These are phyloP conservation scores for Neomorphus geoffroyi DNA, from an alignment of 2,797 vertebrate species.

Conservation along the genomic window DNA sequence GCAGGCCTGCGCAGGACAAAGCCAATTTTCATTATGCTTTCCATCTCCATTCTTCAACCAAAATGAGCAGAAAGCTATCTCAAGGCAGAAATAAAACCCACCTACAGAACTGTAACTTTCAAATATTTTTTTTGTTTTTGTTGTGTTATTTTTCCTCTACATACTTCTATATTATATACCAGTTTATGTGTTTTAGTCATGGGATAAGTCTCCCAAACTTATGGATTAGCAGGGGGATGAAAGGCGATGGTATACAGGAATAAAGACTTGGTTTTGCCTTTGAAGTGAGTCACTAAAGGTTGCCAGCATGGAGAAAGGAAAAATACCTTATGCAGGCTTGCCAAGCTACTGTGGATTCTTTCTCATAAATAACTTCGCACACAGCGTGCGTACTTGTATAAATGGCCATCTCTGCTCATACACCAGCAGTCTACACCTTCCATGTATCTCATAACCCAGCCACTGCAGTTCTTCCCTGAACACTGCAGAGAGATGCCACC, in stretches of 20 bases:
- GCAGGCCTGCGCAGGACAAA: background rate
- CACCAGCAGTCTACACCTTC: background rate
- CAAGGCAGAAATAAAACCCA: background rate
- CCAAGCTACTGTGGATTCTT: background rate
- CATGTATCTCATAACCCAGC: accelerated
- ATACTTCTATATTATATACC: background rate
- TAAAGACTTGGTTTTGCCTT: background rate
- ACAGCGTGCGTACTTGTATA: background rate
- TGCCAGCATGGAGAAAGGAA: background rate
- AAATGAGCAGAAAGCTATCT: background rate
- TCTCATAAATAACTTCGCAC: background rate
- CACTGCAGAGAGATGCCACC: accelerated
- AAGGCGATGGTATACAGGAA: background rate
- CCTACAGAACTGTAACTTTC: background rate
- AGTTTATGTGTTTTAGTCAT: background rate
- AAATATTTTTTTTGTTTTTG: background rate
- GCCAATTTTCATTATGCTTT: background rate
- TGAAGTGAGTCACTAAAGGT: background rate
- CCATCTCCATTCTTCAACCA: background rate
- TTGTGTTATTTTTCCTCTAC: too few species aligned
- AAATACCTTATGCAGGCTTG: background rate
- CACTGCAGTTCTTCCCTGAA: background rate
- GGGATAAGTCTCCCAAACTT: background rate
- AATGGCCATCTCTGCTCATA: background rate
- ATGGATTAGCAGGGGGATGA: constrained; percentile 8